Evolutionary conservation across 2,888 invertebrate species (phyloP).

Genomic region (Netelia virgata): DNA sequence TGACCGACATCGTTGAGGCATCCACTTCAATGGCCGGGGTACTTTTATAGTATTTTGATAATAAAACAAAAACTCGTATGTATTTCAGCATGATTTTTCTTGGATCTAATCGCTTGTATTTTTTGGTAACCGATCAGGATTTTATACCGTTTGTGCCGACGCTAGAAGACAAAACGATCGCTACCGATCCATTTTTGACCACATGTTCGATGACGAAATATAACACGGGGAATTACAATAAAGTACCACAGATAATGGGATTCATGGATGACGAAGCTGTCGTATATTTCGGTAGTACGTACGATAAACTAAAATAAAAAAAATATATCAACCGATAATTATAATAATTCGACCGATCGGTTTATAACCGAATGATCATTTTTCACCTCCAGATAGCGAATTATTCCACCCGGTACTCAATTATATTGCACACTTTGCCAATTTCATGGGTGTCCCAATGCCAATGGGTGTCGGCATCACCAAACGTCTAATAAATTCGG

Average conservation of each 20-base stretch:
- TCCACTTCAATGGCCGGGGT: conserved; percentile 1
- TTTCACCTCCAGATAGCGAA: too few species aligned
- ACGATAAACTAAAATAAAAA: neutral
- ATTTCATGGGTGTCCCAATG: neutral
- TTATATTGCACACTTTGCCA: conserved; percentile 20
- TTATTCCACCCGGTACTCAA: conserved; percentile 80
- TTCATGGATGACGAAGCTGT: conserved; percentile 85
- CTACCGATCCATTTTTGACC: conserved; percentile 85
- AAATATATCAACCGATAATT: conserved; percentile 76
- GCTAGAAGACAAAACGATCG: conserved; percentile 85
- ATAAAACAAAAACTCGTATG: neutral
- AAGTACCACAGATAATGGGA: conserved; percentile 86
- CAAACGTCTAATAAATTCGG: neutral
- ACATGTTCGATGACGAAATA: conserved; percentile 84
- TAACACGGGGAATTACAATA: conserved; percentile 84
- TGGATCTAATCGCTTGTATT: neutral
- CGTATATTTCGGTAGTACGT: conserved; percentile 51
- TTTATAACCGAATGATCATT: conserved; percentile 66
- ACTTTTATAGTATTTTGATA: neutral
- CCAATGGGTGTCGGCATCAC: neutral
- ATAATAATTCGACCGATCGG: conserved; percentile 86
- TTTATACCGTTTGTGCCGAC: conserved; percentile 86
- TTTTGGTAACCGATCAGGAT: conserved; percentile 3
- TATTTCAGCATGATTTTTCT: neutral
- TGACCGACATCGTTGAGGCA: conserved; percentile 80